These are phyloP conservation scores for Parapsyche elsis DNA, from an alignment of 1,140 invertebrate genomes.

Conservation along the genomic window DNA sequence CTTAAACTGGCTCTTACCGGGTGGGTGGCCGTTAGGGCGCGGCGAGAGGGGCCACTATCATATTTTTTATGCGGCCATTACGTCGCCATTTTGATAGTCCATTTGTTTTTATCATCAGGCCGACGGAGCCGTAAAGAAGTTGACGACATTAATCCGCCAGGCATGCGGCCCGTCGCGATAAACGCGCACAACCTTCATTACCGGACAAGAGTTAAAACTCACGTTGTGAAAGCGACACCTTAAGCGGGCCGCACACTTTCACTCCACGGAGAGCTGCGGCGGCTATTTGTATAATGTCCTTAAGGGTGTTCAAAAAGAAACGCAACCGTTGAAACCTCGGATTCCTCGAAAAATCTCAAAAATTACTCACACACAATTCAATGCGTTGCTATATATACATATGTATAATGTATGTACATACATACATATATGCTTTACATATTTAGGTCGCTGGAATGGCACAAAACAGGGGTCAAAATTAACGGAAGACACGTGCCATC, in stretches of 20 bases:
- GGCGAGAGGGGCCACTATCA: slow-evolving; percentile 32
- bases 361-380: too few species aligned
- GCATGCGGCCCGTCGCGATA: slow-evolving; percentile 20
- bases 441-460: too few species aligned
- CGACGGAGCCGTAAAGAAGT: slow-evolving; percentile 48
- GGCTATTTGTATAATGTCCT: too few species aligned
- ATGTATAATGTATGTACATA: too few species aligned
- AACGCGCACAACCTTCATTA: slow-evolving; percentile 37
- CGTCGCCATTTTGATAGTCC: slow-evolving; percentile 48
- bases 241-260: background rate
- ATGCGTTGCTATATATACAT: too few species aligned
- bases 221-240: slow-evolving; percentile 14
- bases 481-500: too few species aligned
- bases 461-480: too few species aligned
- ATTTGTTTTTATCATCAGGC: slow-evolving; percentile 54
- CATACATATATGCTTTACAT: too few species aligned
- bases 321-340: too few species aligned
- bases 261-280: too few species aligned
- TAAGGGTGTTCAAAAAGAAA: too few species aligned
- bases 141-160: slow-evolving; percentile 45
- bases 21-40: slow-evolving; percentile 14
- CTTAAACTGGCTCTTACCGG: slow-evolving; percentile 27
- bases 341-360: too few species aligned
- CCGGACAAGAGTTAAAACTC: slow-evolving; percentile 6
- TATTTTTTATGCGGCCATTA: slow-evolving; percentile 47